phyloP scores from a whole-genome alignment of 2,888 invertebrate genomes.

The Tineola bisselliella region DNA sequence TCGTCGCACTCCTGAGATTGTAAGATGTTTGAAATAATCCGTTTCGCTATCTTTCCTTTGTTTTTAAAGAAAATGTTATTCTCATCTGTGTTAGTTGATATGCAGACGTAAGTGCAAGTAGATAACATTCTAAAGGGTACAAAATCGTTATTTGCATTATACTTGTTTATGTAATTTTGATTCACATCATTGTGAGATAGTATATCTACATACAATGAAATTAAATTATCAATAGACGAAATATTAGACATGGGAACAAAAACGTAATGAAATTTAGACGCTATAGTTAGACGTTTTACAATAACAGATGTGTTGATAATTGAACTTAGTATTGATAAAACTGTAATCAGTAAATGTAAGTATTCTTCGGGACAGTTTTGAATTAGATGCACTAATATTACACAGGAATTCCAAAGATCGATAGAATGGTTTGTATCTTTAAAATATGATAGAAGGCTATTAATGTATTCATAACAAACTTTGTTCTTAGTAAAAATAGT shows the following conservation, averaged over 20 bases:
- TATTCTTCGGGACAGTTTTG: conserved; percentile 43
- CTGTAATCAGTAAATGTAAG: conserved; percentile 38
- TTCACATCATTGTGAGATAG: conserved; percentile 18
- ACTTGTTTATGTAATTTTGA: conserved; percentile 22
- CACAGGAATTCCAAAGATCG: conserved; percentile 25
- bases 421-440: conserved; percentile 40
- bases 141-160: conserved; percentile 37
- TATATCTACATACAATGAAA: conserved; percentile 31
- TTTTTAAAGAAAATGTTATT: conserved; percentile 23
- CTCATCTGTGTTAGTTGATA: not conserved
- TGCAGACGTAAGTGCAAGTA: not conserved
- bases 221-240: conserved; percentile 42
- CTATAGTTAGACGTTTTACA: conserved; percentile 46
- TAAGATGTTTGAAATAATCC: conserved; percentile 38
- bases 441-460: conserved; percentile 30
- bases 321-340: conserved; percentile 38
- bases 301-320: conserved; percentile 41
- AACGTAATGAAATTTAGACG: conserved; percentile 58
- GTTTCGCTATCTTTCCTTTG: conserved; percentile 31
- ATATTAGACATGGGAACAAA: conserved; percentile 50
- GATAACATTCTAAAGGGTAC: conserved; percentile 35
- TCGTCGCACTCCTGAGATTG: conserved; percentile 47
- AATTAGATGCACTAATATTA: conserved; percentile 40
- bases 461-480: conserved; percentile 19
- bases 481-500: not conserved